Evolutionary conservation across 2,797 vertebrate genomes (phyloP).

Genomic region (Pseudocheirus occidentalis): DNA sequence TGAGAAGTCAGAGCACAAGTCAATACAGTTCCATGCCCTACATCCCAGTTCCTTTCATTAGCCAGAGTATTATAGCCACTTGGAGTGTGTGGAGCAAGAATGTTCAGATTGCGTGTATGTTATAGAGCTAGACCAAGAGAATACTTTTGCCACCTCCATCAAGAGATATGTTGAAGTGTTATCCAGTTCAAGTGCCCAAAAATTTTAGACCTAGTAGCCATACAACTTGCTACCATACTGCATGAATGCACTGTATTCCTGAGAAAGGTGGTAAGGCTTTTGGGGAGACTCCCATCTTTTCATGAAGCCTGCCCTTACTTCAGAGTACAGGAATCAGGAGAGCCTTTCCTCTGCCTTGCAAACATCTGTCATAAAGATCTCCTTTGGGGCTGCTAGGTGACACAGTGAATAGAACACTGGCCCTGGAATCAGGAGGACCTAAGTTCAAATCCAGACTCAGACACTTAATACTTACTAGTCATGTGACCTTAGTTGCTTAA

Average conservation of each 20-base stretch:
- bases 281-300: background rate
- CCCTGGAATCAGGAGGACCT: too few species aligned
- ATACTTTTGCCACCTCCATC: background rate
- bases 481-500: too few species aligned
- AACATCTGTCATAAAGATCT: background rate
- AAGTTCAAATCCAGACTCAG: too few species aligned
- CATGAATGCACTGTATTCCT: background rate
- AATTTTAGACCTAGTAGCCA: background rate
- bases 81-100: background rate
- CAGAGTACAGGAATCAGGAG: slow-evolving; percentile 24
- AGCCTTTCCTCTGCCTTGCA: background rate
- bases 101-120: background rate
- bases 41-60: background rate
- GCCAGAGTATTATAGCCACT: background rate
- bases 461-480: too few species aligned
- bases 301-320: slow-evolving; percentile 39
- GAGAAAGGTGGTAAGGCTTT: background rate
- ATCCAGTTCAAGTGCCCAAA: background rate
- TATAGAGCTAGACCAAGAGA: background rate
- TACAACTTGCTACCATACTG: background rate
- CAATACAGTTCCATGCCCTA: background rate
- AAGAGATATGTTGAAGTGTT: background rate
- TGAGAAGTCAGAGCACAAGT: background rate
- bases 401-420: too few species aligned
- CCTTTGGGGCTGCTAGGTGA: too few species aligned